Percentiles rank a stretch among this genome's conserved stretches.
Conservation (phyloP, 1,140 invertebrate species). For the Maconellicoccus hirsutus region DNA sequence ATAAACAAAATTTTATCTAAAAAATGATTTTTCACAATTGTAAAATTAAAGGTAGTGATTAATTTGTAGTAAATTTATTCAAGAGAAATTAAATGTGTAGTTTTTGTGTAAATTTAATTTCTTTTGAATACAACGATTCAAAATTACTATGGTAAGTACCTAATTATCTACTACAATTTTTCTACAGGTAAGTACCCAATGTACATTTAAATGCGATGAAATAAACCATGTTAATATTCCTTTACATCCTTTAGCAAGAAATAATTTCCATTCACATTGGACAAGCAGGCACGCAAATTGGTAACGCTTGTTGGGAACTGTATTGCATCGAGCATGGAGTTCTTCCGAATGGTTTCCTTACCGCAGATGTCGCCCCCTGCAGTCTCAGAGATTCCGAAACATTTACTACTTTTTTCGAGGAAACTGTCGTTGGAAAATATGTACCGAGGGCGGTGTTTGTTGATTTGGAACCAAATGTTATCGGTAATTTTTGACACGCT, state of each 20-base stretch:
- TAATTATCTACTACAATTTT: too few species aligned
- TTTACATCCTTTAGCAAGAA: slow-evolving; percentile 3
- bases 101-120: not conserved
- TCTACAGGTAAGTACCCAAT: too few species aligned
- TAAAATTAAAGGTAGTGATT: not conserved
- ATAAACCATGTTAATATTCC: too few species aligned
- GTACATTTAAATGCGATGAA: too few species aligned
- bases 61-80: not conserved
- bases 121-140: not conserved
- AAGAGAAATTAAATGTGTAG: slow-evolving; percentile 4
- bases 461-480: slow-evolving; percentile 64
- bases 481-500: too few species aligned
- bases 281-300: too few species aligned
- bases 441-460: slow-evolving; percentile 69
- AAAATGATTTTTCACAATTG: not conserved
- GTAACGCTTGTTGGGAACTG: slow-evolving; percentile 36
- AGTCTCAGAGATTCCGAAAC: slow-evolving; percentile 15
- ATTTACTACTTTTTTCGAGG: slow-evolving; percentile 47
- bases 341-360: slow-evolving; percentile 41
- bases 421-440: slow-evolving; percentile 54
- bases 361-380: not conserved
- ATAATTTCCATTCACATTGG: slow-evolving; percentile 26
- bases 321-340: slow-evolving; percentile 6
- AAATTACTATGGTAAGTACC: not conserved
- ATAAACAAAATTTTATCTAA: not conserved